A percentile compares a stretch with the other conserved stretches of the same genome.
Conservation (phyloP, 2,888 invertebrate genomes). For the Macrosiphum euphorbiae region DNA sequence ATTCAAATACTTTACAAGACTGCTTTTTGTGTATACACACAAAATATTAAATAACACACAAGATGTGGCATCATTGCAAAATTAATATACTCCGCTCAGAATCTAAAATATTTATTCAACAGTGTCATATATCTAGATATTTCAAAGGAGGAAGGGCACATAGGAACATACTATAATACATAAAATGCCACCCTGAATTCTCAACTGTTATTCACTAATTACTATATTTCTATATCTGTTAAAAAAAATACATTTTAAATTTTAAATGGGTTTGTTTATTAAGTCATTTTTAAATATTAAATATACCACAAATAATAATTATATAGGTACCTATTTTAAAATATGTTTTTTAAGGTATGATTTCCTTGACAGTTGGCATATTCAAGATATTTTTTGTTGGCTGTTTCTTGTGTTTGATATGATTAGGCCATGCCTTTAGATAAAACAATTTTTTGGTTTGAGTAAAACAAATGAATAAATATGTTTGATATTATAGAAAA, state of each 20-base stretch:
- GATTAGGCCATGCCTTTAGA: background rate
- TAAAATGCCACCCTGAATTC: no score
- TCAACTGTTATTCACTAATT: no score
- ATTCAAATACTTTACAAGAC: no score
- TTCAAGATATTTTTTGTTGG: background rate
- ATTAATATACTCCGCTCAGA: no score
- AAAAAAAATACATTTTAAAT: background rate
- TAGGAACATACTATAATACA: no score
- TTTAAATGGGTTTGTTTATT: background rate
- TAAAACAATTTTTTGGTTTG: background rate
- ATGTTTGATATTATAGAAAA: background rate
- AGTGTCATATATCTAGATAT: no score
- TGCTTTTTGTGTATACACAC: no score
- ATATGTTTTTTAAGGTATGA: background rate
- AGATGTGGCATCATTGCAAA: no score
- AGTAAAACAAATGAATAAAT: background rate
- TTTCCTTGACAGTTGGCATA: background rate
- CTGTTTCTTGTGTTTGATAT: background rate
- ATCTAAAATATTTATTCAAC: no score
- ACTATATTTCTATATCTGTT: background rate
- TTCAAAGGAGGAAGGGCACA: no score
- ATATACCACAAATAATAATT: background rate
- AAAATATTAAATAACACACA: no score
- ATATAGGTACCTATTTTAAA: background rate
- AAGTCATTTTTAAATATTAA: background rate